A percentile compares a stretch with the other conserved stretches of the same genome.
phyloP scores from a whole-genome alignment of 2,888 invertebrate genomes.

The Tenthredo notha region DNA sequence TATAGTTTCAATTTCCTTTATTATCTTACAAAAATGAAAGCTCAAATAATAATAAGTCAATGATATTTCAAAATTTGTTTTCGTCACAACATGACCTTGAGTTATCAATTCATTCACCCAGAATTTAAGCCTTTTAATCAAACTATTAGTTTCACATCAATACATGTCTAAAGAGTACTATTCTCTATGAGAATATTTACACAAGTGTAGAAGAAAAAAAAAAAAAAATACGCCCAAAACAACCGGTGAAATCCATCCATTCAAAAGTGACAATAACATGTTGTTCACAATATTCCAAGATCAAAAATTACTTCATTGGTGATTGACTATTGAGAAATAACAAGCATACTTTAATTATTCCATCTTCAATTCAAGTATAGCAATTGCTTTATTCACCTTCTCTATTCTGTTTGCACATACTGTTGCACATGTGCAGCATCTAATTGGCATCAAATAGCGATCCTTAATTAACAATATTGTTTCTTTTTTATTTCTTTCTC shows the following conservation, averaged over 20 bases:
- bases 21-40: background rate
- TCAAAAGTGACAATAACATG: background rate
- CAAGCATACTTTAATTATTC: background rate
- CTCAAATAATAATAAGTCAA: background rate
- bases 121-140: background rate
- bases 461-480: background rate
- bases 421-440: background rate
- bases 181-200: background rate
- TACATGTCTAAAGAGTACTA: background rate
- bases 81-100: background rate
- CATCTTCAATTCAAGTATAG: background rate
- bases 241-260: background rate
- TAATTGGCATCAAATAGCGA: background rate
- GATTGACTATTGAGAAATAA: background rate
- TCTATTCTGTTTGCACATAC: background rate
- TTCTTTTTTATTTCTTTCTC: constrained; percentile 58
- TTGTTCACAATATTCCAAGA: background rate
- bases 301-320: background rate
- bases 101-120: background rate
- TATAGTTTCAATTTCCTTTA: background rate
- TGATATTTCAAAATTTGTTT: background rate
- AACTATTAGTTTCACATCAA: background rate
- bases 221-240: background rate
- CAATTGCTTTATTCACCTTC: background rate
- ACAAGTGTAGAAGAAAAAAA: background rate